phyloP scores from a whole-genome alignment of 2,113 vertebrate genomes.

The Paracanthobrama guichenoti region DNA sequence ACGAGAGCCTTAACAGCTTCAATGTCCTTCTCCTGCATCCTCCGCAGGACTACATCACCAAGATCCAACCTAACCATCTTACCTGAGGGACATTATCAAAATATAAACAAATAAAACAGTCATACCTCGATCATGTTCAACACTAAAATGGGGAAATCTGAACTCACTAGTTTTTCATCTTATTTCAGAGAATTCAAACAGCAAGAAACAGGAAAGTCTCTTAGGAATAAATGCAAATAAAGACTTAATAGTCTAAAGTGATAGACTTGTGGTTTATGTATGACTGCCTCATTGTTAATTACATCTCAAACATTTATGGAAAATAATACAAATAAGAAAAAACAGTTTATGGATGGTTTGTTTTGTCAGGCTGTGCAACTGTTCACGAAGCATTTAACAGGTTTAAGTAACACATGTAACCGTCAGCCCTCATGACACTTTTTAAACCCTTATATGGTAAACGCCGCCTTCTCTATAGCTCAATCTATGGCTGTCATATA shows the following conservation, averaged over 20 bases:
- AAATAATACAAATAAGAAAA: not conserved
- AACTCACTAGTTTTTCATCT: not conserved
- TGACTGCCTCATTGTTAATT: not conserved
- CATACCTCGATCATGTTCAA: not conserved
- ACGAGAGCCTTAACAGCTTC: constrained; percentile 76
- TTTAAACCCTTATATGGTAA: constrained; percentile 66
- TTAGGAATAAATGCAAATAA: not conserved
- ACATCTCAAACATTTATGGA: not conserved
- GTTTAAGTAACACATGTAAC: constrained; percentile 1
- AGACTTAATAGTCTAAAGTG: constrained; percentile 3
- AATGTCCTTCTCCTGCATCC: constrained; percentile 78
- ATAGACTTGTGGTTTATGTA: constrained; percentile 15
- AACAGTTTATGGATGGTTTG: not conserved
- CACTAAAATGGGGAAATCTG: not conserved
- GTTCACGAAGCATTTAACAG: not conserved
- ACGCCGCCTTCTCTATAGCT: not conserved
- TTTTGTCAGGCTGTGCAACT: not conserved
- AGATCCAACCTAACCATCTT: constrained; percentile 76
- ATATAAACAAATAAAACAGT: not conserved
- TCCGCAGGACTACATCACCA: constrained; percentile 72
- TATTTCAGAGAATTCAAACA: not conserved
- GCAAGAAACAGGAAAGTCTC: not conserved
- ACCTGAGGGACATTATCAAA: not conserved
- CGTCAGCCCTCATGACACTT: constrained; percentile 16
- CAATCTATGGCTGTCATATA: not conserved